A percentile compares a stretch with the other conserved stretches of the same genome.
Evolutionary conservation across 2,888 invertebrate genomes (phyloP).

Genomic region (Salpingus planirostris): DNA sequence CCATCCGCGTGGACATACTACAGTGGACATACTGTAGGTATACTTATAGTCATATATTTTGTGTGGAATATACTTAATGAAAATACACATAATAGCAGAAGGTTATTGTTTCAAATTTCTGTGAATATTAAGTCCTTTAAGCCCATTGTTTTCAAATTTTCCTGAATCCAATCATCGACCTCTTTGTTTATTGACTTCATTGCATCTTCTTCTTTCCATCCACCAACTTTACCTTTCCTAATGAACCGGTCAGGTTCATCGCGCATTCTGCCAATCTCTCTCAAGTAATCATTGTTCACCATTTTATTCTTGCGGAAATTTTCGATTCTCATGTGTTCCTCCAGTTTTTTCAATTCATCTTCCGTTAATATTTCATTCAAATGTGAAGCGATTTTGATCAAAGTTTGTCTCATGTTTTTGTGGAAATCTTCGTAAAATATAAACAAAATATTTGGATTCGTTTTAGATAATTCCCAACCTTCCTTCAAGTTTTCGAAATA

Average conservation of each 20-base stretch:
- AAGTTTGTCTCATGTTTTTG: neutral
- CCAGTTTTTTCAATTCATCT: constrained; percentile 35
- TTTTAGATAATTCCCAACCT: constrained; percentile 54
- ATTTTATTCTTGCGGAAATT: constrained; percentile 75
- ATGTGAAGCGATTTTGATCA: neutral
- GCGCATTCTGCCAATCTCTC: constrained; percentile 51
- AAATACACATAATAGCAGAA: too few relatives aligned
- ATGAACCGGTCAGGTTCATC: constrained; percentile 54
- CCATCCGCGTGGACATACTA: too few relatives aligned
- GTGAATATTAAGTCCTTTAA: too few relatives aligned
- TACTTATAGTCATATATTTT: too few relatives aligned
- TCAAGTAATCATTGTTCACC: constrained; percentile 61
- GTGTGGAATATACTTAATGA: too few relatives aligned
- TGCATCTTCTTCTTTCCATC: constrained; percentile 7
- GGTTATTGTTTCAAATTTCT: too few relatives aligned
- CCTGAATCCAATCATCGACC: neutral
- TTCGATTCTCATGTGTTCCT: constrained; percentile 64
- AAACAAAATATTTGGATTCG: constrained; percentile 59
- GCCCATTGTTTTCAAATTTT: neutral
- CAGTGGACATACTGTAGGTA: too few relatives aligned
- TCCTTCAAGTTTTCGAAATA: constrained; percentile 67
- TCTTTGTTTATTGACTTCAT: constrained; percentile 1
- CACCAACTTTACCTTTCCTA: constrained; percentile 52
- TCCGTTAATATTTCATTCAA: neutral
- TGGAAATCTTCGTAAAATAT: constrained; percentile 60